These are phyloP conservation scores for Stichopus chloronotus DNA, from an alignment of 35 echinoderm and acorn worm genomes.

Conservation along the genomic window DNA sequence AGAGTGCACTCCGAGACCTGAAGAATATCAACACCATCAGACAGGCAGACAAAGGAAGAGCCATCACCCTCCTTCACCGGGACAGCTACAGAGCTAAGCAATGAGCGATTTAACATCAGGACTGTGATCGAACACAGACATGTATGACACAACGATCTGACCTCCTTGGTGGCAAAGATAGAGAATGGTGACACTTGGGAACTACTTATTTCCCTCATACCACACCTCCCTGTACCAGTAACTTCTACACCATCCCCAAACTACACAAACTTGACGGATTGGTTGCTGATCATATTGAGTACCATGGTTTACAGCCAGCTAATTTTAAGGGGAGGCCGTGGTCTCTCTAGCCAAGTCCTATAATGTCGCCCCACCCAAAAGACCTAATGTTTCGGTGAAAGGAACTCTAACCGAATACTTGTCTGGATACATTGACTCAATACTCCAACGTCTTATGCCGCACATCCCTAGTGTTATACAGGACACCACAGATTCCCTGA, in stretches of 20 bases:
- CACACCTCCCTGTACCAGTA: not conserved
- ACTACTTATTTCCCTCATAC: not conserved
- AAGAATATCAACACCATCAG: not conserved
- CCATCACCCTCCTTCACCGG: not conserved
- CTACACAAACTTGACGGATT: not conserved
- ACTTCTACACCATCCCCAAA: not conserved
- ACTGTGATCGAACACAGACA: not conserved
- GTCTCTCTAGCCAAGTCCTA: not conserved
- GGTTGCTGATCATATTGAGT: not conserved
- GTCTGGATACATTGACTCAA: constrained; percentile 2
- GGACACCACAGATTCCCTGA: not conserved
- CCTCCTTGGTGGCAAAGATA: not conserved
- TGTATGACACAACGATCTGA: not conserved
- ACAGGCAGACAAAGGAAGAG: not conserved
- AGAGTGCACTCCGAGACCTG: not conserved
- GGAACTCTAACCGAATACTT: not conserved
- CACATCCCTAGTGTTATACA: not conserved
- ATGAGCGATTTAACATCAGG: not conserved
- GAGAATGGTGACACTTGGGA: not conserved
- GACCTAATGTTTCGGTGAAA: not conserved
- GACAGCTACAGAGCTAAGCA: not conserved
- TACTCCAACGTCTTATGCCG: not conserved
- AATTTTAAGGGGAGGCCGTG: not conserved
- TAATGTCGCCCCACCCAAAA: not conserved
- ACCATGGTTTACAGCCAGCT: not conserved